Evolutionary conservation across 2,113 vertebrate species (phyloP).

Genomic region (Diadophis punctatus): DNA sequence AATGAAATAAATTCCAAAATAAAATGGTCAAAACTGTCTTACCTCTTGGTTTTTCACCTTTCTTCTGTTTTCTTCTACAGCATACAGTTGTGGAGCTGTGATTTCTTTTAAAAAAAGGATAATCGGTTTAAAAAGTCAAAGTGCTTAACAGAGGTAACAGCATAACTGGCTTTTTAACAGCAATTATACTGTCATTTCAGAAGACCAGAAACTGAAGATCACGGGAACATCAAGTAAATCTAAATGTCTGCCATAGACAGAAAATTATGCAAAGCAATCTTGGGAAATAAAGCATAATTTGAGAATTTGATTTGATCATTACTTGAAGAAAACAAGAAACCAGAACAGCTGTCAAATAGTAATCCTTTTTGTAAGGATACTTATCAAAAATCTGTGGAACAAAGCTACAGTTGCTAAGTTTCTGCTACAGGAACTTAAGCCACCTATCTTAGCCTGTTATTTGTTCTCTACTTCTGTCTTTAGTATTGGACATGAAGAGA

Average conservation of each 20-base stretch:
- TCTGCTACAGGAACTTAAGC: neutral
- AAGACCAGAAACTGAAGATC: neutral
- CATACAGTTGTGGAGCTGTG: slow-evolving; percentile 2
- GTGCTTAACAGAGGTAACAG: slow-evolving; percentile 1
- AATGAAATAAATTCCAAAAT: neutral
- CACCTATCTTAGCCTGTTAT: neutral
- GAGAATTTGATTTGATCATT: slow-evolving; percentile 29
- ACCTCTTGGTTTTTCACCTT: neutral
- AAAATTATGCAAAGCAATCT: slow-evolving; percentile 40
- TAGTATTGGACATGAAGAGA: neutral
- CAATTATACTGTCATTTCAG: slow-evolving; percentile 14
- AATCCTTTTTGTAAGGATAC: slow-evolving; percentile 6
- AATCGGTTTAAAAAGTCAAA: slow-evolving; percentile 11
- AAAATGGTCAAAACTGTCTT: neutral
- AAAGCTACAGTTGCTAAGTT: neutral
- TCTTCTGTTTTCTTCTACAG: neutral
- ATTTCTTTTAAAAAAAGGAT: neutral
- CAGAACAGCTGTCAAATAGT: slow-evolving; percentile 17
- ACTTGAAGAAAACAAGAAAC: neutral
- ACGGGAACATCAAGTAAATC: slow-evolving; percentile 32
- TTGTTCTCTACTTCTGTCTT: neutral
- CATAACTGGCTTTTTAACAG: neutral
- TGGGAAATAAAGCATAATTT: slow-evolving; percentile 19
- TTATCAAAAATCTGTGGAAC: neutral
- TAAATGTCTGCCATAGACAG: slow-evolving; percentile 14